Conservation (phyloP, 1,140 invertebrate species). For the Macrostomum lignano region DNA sequence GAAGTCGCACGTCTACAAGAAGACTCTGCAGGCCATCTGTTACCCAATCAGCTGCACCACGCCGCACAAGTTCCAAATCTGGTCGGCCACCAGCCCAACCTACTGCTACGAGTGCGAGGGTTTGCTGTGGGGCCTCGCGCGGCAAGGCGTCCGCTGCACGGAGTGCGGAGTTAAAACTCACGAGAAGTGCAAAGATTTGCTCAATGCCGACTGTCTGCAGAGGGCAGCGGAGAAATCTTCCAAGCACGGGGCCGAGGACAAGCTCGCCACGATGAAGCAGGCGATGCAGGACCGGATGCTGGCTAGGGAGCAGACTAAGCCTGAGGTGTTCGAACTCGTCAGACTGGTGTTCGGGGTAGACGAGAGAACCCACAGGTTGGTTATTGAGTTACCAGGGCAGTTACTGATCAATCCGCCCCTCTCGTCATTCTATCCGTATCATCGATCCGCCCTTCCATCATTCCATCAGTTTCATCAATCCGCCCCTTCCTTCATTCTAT, state of each 20-base stretch:
- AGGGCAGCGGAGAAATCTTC: conserved; percentile 93
- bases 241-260: conserved; percentile 92
- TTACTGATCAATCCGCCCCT: too few relatives aligned
- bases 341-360: conserved; percentile 14
- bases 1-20: conserved; percentile 60
- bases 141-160: conserved; percentile 88
- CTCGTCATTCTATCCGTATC: too few relatives aligned
- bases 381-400: too few relatives aligned
- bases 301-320: conserved; percentile 73
- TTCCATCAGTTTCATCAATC: too few relatives aligned
- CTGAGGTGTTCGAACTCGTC: conserved; percentile 94
- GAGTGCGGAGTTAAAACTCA: conserved; percentile 98
- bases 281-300: conserved; percentile 99
- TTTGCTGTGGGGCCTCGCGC: conserved; percentile 82
- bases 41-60: conserved; percentile 96
- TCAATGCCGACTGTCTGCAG: conserved; percentile 97
- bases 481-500: too few relatives aligned
- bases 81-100: conserved; percentile 91
- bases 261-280: conserved; percentile 88
- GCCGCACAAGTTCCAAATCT: conserved; percentile 90
- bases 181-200: conserved; percentile 94
- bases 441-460: too few relatives aligned
- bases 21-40: conserved; percentile 73
- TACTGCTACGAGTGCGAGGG: conserved; percentile 99
- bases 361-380: not conserved